phyloP scores from a whole-genome alignment of 2,113 vertebrate species.

The Phrynosoma platyrhinos region DNA sequence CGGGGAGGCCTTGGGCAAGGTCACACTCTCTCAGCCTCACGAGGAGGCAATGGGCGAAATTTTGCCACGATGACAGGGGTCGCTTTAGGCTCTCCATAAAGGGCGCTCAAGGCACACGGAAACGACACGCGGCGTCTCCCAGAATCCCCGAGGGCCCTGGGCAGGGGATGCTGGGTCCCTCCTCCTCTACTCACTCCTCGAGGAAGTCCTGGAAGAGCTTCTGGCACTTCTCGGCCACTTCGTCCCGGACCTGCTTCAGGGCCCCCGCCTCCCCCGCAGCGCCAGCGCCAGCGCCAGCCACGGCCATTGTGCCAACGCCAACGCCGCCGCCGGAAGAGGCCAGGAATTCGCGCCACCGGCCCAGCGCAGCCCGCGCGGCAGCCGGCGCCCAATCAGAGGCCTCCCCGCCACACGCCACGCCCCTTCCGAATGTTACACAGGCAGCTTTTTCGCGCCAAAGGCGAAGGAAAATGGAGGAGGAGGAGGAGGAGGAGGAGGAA shows the following conservation, averaged over 20 bases:
- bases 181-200: conserved; percentile 90
- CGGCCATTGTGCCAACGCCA: rapidly evolving
- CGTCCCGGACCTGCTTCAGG: conserved; percentile 88
- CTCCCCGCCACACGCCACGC: rapidly evolving
- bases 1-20: too few relatives aligned
- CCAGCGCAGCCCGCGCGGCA: conserved; percentile 63
- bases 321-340: rapidly evolving
- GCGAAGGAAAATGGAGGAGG: too few relatives aligned
- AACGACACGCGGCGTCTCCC: too few relatives aligned
- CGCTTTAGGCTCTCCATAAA: too few relatives aligned
- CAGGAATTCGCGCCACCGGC: conserved; percentile 83
- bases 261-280: conserved; percentile 74
- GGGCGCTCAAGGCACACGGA: too few relatives aligned
- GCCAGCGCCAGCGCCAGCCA: conserved; percentile 61
- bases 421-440: background rate
- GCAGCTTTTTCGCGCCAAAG: conserved; percentile 74
- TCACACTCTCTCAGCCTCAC: too few relatives aligned
- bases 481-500: background rate
- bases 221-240: conserved; percentile 97
- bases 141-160: too few relatives aligned
- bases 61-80: too few relatives aligned
- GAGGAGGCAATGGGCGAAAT: too few relatives aligned
- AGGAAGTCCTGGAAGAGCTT: conserved; percentile 97
- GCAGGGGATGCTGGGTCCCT: too few relatives aligned
- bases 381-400: conserved; percentile 64